These are phyloP conservation scores for Andrena camellia DNA, from an alignment of 2,888 invertebrate genomes.

Conservation along the genomic window DNA sequence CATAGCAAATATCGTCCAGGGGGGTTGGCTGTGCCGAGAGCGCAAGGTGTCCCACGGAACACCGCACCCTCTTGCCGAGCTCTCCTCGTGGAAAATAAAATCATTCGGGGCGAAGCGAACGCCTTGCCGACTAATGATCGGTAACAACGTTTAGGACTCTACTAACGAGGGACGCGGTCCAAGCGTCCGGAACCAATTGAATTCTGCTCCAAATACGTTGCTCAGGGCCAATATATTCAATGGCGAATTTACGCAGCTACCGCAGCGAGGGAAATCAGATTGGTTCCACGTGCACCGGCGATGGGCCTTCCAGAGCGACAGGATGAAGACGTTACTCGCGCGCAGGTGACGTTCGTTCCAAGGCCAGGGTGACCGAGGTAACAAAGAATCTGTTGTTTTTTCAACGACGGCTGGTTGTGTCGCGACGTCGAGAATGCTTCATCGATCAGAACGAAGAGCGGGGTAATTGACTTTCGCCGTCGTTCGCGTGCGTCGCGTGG, in stretches of 20 bases:
- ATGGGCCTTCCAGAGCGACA: neutral
- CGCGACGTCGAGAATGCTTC: neutral
- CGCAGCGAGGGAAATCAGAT: neutral
- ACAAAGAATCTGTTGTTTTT: slow-evolving; percentile 5
- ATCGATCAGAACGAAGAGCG: slow-evolving; percentile 7
- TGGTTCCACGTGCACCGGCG: neutral
- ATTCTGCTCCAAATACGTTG: slow-evolving; percentile 32
- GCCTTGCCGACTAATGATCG: slow-evolving; percentile 41
- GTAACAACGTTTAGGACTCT: slow-evolving; percentile 31
- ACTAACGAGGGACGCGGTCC: slow-evolving; percentile 33
- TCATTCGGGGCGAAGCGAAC: slow-evolving; percentile 37
- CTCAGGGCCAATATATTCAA: slow-evolving; percentile 2
- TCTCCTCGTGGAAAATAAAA: slow-evolving; percentile 59
- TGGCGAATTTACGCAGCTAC: neutral
- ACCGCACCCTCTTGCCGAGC: slow-evolving; percentile 36
- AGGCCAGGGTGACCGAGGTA: neutral
- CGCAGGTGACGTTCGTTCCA: neutral
- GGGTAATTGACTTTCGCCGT: slow-evolving; percentile 64
- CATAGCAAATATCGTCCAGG: slow-evolving; percentile 75
- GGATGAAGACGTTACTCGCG: slow-evolving; percentile 4
- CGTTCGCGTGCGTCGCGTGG: slow-evolving; percentile 20
- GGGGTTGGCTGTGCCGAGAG: slow-evolving; percentile 56
- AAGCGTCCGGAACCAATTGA: slow-evolving; percentile 19
- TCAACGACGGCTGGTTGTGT: neutral
- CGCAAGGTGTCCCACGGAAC: slow-evolving; percentile 67